Evolutionary conservation across 2,888 invertebrate species (phyloP).

Genomic region (Caenorhabditis afra): DNA sequence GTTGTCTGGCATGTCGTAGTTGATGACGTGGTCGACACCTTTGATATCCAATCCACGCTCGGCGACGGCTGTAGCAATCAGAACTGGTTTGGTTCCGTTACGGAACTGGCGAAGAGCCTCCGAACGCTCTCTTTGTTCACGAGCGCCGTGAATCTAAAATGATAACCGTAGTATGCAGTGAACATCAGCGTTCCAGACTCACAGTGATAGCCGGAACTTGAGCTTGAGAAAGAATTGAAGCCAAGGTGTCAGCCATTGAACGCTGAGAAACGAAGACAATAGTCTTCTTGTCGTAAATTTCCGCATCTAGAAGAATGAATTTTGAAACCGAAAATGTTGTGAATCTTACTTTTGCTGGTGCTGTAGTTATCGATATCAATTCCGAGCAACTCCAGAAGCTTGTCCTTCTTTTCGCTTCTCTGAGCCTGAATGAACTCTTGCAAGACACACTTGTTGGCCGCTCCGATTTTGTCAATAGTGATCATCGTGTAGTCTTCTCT

Average conservation of each 20-base stretch:
- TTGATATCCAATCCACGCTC: slow-evolving; percentile 86
- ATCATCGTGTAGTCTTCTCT: slow-evolving; percentile 88
- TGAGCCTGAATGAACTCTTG: slow-evolving; percentile 84
- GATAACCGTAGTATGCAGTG: too few relatives aligned
- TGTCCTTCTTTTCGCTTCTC: slow-evolving; percentile 86
- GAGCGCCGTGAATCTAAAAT: slow-evolving; percentile 85
- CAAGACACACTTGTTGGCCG: slow-evolving; percentile 92
- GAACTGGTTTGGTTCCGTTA: slow-evolving; percentile 61
- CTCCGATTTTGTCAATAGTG: slow-evolving; percentile 92
- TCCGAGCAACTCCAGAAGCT: slow-evolving; percentile 86
- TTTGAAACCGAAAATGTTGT: too few relatives aligned
- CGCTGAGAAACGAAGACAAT: slow-evolving; percentile 94
- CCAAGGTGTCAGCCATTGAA: slow-evolving; percentile 91
- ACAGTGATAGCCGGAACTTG: slow-evolving; percentile 85
- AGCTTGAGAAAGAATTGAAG: slow-evolving; percentile 88
- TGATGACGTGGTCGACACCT: slow-evolving; percentile 82
- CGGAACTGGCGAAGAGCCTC: slow-evolving; percentile 87
- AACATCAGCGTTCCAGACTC: too few relatives aligned
- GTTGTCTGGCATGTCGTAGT: slow-evolving; percentile 82
- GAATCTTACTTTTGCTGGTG: slow-evolving; percentile 31
- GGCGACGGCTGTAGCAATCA: slow-evolving; percentile 96
- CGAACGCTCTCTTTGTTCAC: slow-evolving; percentile 84
- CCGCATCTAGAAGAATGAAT: too few relatives aligned
- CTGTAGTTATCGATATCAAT: slow-evolving; percentile 63
- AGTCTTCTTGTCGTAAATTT: slow-evolving; percentile 69